Evolutionary conservation across 1,140 invertebrate species (phyloP), one percentile per base, ranked within the genome.

Genomic region (Delia radicum): DNA sequence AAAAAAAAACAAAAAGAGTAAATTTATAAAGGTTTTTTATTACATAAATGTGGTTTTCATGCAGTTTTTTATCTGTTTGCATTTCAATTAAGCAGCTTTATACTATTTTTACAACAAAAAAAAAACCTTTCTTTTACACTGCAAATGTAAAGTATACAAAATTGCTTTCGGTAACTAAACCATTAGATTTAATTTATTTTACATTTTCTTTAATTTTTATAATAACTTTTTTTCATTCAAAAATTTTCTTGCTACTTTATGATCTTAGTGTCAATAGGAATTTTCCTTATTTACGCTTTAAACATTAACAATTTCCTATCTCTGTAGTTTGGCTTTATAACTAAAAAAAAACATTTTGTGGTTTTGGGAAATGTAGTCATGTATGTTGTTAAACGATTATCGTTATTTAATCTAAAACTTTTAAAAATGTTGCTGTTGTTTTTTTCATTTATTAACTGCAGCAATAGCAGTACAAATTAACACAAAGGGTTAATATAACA

Each of bases 41-140:
- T 69, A 69, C 65, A 69, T 69, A 69, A 69, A 69, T 69, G 65
- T 33, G 65, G 65, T 33, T 69, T 69, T 21, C 10, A 33, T 37
- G 29, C 26, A 27, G 29, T 24, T 37, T 18, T 69, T 69, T 29
- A 18, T 67, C 29, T 69, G 33, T 69, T 69, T 69, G 65, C 65
- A 69, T 69, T 69, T 69, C 65, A 69, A 69, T 69, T 69, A 69
- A 69, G 65, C n/a, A n/a, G n/a, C n/a, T n/a, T n/a, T n/a, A n/a
- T n/a, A n/a, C n/a, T n/a, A n/a, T n/a, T n/a, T n/a, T n/a, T n/a
- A n/a, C n/a, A n/a, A n/a, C n/a, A n/a, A n/a, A n/a, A n/a, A n/a
- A n/a, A n/a, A n/a, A n/a, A n/a, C n/a, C n/a, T n/a, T n/a, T n/a
- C n/a, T n/a, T 15, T 27, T 37, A 7, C 13, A 13, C 33, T 37